Evolutionary conservation across 2,888 invertebrate species (phyloP).

Genomic region (Nomada goodeniana): DNA sequence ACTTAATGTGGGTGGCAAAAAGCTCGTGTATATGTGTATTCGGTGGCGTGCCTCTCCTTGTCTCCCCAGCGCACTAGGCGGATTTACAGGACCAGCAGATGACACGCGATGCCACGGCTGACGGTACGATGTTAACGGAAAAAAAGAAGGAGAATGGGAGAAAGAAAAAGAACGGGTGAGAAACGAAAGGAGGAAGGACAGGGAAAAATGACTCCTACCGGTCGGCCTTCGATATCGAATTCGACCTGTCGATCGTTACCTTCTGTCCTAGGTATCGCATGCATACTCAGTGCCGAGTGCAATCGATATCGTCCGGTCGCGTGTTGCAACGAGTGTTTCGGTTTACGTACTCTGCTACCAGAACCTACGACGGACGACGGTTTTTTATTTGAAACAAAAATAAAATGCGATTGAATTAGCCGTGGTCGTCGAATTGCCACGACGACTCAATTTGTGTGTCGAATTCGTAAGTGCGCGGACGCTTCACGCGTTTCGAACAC

Average conservation of each 20-base stretch:
- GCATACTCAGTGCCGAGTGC: conserved; percentile 21
- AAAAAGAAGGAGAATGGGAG: background rate
- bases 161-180: background rate
- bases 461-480: background rate
- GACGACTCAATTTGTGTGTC: background rate
- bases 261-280: conserved; percentile 21
- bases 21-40: conserved; percentile 3
- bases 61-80: conserved; percentile 10
- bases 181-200: background rate
- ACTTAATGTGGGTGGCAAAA: conserved; percentile 60
- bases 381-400: background rate
- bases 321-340: conserved; percentile 18
- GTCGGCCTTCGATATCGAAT: conserved; percentile 62
- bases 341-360: conserved; percentile 6
- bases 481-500: background rate
- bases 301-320: conserved; percentile 39
- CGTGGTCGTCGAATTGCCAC: background rate
- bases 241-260: conserved; percentile 53
- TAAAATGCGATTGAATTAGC: background rate
- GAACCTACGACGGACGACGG: background rate
- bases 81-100: conserved; percentile 30
- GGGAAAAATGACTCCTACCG: conserved; percentile 40
- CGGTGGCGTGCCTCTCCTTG: conserved; percentile 32
- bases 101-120: conserved; percentile 42
- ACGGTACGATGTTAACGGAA: conserved; percentile 24